Evolutionary conservation across 2,888 invertebrate genomes (phyloP).

Genomic region (Fissipunctia ypsillon): DNA sequence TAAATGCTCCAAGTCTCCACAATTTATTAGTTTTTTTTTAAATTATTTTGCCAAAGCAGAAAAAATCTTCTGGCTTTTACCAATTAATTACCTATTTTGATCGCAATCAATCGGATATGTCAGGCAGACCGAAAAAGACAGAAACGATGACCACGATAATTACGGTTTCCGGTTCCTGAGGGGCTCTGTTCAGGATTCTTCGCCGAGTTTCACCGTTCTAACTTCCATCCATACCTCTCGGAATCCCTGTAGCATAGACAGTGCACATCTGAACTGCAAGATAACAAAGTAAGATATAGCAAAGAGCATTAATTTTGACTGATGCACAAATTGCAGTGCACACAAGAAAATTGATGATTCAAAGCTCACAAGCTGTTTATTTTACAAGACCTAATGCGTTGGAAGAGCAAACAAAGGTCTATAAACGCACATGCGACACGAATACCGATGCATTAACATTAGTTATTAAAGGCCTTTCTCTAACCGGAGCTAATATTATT

Average conservation of each 20-base stretch:
- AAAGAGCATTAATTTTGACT: conserved; percentile 23
- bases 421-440: conserved; percentile 42
- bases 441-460: conserved; percentile 49
- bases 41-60: background rate
- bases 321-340: conserved; percentile 47
- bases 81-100: background rate
- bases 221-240: background rate
- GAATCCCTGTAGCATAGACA: background rate
- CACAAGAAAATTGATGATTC: conserved; percentile 36
- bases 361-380: conserved; percentile 47
- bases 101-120: background rate
- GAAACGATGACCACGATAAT: background rate
- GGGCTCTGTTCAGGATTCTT: background rate
- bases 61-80: background rate
- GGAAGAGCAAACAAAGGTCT: conserved; percentile 50
- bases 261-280: background rate
- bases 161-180: background rate
- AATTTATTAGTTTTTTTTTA: background rate
- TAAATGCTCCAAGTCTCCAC: background rate
- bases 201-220: background rate
- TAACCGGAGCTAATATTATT: conserved; percentile 43
- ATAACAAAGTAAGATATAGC: conserved; percentile 17
- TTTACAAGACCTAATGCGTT: conserved; percentile 53
- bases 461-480: conserved; percentile 46
- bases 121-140: background rate